Percentiles rank a stretch among this genome's conserved stretches.
These are phyloP conservation scores for Mormyrops attenuatus DNA, from an alignment of 2,797 vertebrate genomes.

Conservation along the genomic window DNA sequence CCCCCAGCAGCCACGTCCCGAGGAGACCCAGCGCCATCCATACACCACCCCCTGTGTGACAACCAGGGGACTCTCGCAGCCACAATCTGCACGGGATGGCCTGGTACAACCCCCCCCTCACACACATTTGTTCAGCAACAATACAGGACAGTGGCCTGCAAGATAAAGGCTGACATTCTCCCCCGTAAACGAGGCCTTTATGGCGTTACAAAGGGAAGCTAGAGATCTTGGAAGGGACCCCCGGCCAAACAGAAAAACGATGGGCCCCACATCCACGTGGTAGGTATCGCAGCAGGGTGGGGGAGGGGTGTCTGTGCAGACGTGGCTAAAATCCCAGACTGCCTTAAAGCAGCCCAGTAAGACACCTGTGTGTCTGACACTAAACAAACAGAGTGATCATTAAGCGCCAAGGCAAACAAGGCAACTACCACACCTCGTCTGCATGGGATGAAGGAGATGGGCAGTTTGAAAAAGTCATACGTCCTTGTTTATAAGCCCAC, in stretches of 20 bases:
- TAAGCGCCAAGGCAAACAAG: neutral
- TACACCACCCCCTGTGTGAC: neutral
- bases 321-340: neutral
- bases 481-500: neutral
- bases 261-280: constrained; percentile 28
- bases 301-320: neutral
- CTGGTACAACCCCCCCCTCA: neutral
- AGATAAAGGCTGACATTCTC: constrained; percentile 64
- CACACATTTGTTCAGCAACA: constrained; percentile 4
- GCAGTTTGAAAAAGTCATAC: neutral
- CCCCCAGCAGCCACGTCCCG: neutral
- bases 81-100: neutral
- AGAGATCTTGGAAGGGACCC: constrained; percentile 55
- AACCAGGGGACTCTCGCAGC: neutral
- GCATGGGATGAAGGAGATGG: neutral
- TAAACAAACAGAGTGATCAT: neutral
- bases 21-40: neutral
- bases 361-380: neutral
- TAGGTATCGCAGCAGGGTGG: constrained; percentile 37
- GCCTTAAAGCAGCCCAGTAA: neutral
- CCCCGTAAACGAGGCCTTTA: constrained; percentile 48
- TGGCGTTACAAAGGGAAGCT: constrained; percentile 55
- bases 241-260: constrained; percentile 19
- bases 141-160: constrained; percentile 42
- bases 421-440: neutral